Evolutionary conservation across 2,113 vertebrate species (phyloP).

Genomic region (Cygnus buccinator): DNA sequence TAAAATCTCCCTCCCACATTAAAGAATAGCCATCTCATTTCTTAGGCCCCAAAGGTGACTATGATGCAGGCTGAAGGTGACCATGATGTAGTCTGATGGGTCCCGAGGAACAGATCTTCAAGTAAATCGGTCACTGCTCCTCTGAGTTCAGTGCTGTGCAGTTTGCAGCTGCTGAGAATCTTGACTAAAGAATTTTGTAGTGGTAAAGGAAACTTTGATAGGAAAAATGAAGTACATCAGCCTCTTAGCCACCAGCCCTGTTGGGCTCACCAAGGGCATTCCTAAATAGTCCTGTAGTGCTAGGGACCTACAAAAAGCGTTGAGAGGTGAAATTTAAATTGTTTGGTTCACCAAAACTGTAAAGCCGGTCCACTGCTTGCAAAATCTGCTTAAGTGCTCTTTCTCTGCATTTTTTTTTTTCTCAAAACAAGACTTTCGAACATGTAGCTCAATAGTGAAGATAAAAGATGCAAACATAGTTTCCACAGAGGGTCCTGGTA

Average conservation of each 20-base stretch:
- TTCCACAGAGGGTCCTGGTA: background rate
- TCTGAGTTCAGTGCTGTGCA: background rate
- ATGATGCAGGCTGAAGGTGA: fast-evolving
- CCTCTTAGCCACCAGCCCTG: background rate
- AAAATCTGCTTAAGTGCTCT: background rate
- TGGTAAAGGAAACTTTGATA: background rate
- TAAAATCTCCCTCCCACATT: background rate
- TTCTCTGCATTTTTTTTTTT: background rate
- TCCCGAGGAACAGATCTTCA: background rate
- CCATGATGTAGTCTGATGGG: fast-evolving
- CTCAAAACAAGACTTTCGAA: background rate
- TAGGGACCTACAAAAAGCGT: background rate
- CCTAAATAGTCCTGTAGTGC: background rate
- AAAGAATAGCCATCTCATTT: background rate
- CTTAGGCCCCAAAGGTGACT: background rate
- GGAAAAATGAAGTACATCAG: background rate
- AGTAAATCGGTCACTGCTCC: background rate
- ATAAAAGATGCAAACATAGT: background rate
- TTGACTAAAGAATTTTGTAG: background rate
- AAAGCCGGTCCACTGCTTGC: background rate
- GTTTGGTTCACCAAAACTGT: background rate
- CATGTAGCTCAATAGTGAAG: background rate
- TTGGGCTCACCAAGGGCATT: background rate
- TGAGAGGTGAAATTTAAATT: background rate
- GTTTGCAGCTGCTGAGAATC: background rate